phyloP scores from a whole-genome alignment of 2,797 vertebrate species.

The Sebastes minor region DNA sequence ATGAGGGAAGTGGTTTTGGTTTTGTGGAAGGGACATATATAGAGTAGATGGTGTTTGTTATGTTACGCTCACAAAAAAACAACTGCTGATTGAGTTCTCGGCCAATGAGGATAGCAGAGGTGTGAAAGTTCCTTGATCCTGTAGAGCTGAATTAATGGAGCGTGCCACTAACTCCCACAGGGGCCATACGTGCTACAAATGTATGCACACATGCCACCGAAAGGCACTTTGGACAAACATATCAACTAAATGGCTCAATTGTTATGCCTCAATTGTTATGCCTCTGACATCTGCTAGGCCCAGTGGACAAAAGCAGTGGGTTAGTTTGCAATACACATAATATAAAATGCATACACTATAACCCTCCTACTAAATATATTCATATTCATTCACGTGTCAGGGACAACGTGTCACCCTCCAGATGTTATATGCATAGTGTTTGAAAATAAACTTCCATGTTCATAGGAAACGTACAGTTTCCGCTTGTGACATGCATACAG shows the following conservation, averaged over 20 bases:
- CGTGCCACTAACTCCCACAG: neutral
- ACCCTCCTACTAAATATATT: neutral
- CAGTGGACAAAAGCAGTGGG: neutral
- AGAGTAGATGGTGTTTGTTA: neutral
- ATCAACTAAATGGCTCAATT: neutral
- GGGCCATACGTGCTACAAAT: neutral
- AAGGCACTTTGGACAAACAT: neutral
- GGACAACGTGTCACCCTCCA: neutral
- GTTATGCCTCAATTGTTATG: neutral
- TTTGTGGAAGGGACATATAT: neutral
- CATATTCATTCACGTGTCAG: too few species aligned
- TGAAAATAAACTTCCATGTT: too few species aligned
- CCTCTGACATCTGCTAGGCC: neutral
- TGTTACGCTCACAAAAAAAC: neutral
- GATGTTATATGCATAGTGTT: neutral
- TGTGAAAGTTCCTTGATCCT: neutral
- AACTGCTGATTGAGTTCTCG: neutral
- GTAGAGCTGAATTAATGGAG: constrained; percentile 15
- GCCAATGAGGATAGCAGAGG: neutral
- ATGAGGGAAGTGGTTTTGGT: neutral
- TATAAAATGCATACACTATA: neutral
- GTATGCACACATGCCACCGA: neutral
- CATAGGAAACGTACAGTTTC: neutral
- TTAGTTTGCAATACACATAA: neutral
- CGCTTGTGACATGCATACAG: neutral